phyloP scores from a whole-genome alignment of 2,113 vertebrate genomes.

The Neogobius melanostomus region DNA sequence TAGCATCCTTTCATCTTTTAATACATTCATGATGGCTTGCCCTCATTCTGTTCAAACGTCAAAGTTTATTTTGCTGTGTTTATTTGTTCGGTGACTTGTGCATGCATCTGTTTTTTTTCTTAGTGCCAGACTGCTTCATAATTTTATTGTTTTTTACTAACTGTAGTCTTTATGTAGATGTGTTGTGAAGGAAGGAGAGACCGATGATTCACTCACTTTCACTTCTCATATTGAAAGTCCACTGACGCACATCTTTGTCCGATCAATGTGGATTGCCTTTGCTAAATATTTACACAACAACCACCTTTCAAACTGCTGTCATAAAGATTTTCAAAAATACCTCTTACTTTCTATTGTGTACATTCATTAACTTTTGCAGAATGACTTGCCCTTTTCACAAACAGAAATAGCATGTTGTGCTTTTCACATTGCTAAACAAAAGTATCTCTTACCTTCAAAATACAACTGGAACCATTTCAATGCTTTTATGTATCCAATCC shows the following conservation, averaged over 20 bases:
- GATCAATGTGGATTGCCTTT: background rate
- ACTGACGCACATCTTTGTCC: background rate
- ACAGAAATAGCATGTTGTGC: background rate
- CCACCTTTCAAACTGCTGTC: too few species aligned
- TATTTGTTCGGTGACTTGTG: slow-evolving; percentile 17
- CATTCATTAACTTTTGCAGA: background rate
- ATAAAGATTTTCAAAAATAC: too few species aligned
- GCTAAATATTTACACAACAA: background rate
- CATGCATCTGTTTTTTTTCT: slow-evolving; percentile 22
- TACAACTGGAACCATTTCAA: background rate
- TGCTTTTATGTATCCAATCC: background rate
- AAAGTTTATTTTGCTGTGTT: slow-evolving; percentile 6
- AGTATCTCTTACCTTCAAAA: background rate
- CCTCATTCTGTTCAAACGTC: background rate
- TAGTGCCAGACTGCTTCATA: background rate
- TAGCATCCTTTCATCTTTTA: slow-evolving; percentile 9
- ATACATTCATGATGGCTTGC: background rate
- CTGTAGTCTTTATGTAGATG: background rate
- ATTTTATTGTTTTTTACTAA: slow-evolving; percentile 24
- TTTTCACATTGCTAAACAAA: background rate
- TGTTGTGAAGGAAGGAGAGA: background rate
- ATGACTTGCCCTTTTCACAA: background rate
- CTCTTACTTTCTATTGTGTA: too few species aligned
- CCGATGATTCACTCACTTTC: slow-evolving; percentile 32
- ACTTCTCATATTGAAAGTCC: slow-evolving; percentile 34